A percentile compares a stretch with the other conserved stretches of the same genome.
These are phyloP conservation scores for Antheraea yamamai DNA, from an alignment of 2,888 invertebrate species.

Conservation along the genomic window DNA sequence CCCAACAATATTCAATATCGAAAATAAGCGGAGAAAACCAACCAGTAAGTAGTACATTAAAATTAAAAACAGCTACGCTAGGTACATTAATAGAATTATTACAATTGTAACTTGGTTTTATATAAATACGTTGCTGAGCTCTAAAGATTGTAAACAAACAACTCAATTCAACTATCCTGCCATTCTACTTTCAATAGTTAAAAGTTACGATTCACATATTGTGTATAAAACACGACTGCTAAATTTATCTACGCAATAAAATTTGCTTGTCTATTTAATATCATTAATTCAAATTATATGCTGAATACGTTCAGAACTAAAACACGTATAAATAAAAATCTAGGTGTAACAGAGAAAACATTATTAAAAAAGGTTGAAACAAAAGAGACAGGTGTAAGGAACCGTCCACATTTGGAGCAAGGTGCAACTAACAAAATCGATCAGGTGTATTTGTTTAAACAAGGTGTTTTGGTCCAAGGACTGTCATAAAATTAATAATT, in stretches of 20 bases:
- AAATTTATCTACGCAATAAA: not conserved
- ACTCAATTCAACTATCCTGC: not conserved
- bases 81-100: not conserved
- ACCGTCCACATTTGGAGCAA: constrained; percentile 63
- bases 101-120: too few species aligned
- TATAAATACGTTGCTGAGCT: too few species aligned
- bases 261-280: not conserved
- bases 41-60: not conserved
- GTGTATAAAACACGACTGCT: not conserved
- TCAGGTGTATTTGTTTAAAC: constrained; percentile 80
- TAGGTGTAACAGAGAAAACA: constrained; percentile 21
- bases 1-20: not conserved
- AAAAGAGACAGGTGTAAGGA: constrained; percentile 53
- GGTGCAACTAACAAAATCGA: constrained; percentile 70
- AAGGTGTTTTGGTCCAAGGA: constrained; percentile 69
- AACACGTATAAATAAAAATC: constrained; percentile 7
- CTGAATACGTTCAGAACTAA: not conserved
- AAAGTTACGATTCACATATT: not conserved
- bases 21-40: not conserved
- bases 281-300: not conserved
- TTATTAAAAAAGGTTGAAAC: constrained; percentile 37
- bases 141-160: too few species aligned
- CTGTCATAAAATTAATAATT: constrained; percentile 58
- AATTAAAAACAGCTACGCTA: not conserved
- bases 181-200: not conserved